Base-by-base conservation (phyloP, 2,113 vertebrate genomes). In the Tenrec ecaudatus region DNA sequence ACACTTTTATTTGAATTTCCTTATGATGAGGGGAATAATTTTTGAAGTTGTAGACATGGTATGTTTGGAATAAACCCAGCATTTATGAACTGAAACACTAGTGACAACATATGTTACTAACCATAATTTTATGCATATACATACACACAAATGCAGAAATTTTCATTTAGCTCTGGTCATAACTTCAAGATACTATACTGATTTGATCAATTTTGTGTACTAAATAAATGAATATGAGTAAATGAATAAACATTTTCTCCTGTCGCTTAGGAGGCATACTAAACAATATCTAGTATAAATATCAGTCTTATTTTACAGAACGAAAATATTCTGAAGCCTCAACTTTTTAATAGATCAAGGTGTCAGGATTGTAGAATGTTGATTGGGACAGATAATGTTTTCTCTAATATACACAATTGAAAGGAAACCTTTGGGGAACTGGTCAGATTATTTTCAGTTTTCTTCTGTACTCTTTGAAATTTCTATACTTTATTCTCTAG, bases 401-500 rank as follows among this genome's bases (percentile, higher is more conserved):
- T 66, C 31, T 89, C 68, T 85, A 81, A 76, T 47, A 69, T 15
- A 85, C 76, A 88, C 8, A 68, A 58, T 79, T 85, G 33, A 91
- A 79, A 85, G 20, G 0, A 47, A 82, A 4, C 25, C 14, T 87
- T 88, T 91, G 58, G 31, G 23, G 82, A 83, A 53, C 68, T 78
- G 29, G 1, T 3, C 17, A 92, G 2, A 0, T 92, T 73, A 33
- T 36, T 83, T 31, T 60, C 33, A 38, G 20, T 92, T 93, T 73
- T 7, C 17, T 60, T 96, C 77, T 86, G 27, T 57, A 20, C 78
- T 76, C 0, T 88, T 93, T 89, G 23, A 94, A 93, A 38, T 33
- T 43, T 73, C 75, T 88, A 43, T 0, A 27, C 6, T 88, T 88
- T 69, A 38, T 84, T 92, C 31, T 89, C 85, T 85, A 77, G 29